Evolutionary conservation across 1,140 invertebrate genomes (phyloP).

Genomic region (Druon quercuslanigerum): DNA sequence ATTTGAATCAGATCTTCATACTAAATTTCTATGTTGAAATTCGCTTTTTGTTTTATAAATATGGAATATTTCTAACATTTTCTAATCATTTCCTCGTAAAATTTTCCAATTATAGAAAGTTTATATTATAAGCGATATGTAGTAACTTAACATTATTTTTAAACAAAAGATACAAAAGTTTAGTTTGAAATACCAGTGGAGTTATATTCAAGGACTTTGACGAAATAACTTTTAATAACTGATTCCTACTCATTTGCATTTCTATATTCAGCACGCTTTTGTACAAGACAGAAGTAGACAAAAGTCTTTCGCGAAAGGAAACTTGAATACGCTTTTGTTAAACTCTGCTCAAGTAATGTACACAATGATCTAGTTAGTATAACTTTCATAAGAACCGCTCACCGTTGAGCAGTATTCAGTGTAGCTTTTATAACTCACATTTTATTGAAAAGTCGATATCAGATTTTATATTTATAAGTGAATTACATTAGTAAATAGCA

Average conservation of each 20-base stretch:
- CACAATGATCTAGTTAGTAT: slow-evolving; percentile 2
- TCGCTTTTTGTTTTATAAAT: too few species aligned
- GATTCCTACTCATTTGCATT: background rate
- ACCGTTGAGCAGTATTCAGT: background rate
- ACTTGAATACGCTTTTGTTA: slow-evolving; percentile 6
- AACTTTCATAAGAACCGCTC: background rate
- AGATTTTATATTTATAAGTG: background rate
- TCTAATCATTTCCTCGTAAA: too few species aligned
- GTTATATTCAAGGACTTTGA: background rate
- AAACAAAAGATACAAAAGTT: background rate
- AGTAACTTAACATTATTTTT: too few species aligned
- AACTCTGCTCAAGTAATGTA: background rate
- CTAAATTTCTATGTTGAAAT: too few species aligned
- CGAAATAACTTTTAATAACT: background rate
- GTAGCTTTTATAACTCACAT: background rate
- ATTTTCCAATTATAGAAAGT: too few species aligned
- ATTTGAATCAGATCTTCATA: too few species aligned
- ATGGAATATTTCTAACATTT: too few species aligned
- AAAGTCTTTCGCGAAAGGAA: background rate
- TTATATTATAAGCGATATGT: too few species aligned
- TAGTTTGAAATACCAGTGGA: background rate
- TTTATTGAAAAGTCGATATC: slow-evolving; percentile 4
- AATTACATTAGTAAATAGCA: background rate
- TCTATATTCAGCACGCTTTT: slow-evolving; percentile 1
- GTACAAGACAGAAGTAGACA: background rate